Evolutionary conservation across 1,140 invertebrate species (phyloP), one percentile per base, ranked within the genome.

Genomic region (Subanguina moxae): DNA sequence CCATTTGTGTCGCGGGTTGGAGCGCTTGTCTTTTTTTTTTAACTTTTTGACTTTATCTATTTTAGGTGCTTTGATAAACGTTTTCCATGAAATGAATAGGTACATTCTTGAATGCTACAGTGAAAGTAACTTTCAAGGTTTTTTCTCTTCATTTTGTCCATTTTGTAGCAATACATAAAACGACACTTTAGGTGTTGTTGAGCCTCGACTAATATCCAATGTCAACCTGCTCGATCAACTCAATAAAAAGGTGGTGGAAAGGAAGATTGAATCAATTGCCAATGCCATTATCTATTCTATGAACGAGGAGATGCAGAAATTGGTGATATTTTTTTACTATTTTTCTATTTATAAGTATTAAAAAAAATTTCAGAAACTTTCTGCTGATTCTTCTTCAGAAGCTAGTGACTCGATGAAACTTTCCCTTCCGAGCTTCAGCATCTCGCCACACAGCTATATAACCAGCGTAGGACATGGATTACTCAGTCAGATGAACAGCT

Each of bases 391-490:
- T 21, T 32, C 27, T 13, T 3, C 58, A 61, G 48, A 52, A 52
- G 13, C 65, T 15, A 61, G 46, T 17, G 73, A 76, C 21, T 23
- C 38, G 17, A 19, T 76, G 21, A 80, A 74, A 59, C 52, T 32
- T 19, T 65, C 74, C 7, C 68, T 76, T 9, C 74, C 74, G 0
- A 72, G 59, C 38, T 76, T 76, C 57, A 77, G 73, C 46, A 78
- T 67, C 46, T 23, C 74, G 23, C 72, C 74, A 11, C 74, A 76
- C 45, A 76, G 71, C 59, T 76, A 76, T 66, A 68, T 80, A 5
- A 76, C 74, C n/a, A 45, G 62, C 17, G 74, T 76, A n/a, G 74
- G 74, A 13, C 74, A 76, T 42, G 77, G 77, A 5, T 77, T 76
- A 25, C 56, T 76, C 3, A 73, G 72, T 46, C 32, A 25, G 58